Evolutionary conservation across 53 echinoderm and acorn worm genomes (phyloP).

Genomic region (Echinometra lucunter): DNA sequence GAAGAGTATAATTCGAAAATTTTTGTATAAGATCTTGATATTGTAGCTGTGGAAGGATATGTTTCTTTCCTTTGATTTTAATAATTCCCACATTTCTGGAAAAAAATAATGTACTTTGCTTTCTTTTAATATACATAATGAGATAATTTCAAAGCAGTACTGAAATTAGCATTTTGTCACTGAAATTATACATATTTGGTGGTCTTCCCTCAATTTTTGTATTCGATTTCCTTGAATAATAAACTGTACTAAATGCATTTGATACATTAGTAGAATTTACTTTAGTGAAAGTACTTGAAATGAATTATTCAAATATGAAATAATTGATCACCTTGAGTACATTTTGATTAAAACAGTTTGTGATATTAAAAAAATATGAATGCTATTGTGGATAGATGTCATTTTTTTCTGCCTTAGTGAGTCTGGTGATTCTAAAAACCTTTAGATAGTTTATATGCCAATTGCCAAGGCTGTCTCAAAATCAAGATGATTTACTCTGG

Average conservation of each 20-base stretch:
- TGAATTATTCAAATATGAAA: background rate
- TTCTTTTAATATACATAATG: too few species aligned
- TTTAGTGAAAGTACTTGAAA: background rate
- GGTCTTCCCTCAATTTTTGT: background rate
- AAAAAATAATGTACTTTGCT: background rate
- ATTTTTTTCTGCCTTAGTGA: background rate
- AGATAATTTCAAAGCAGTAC: background rate
- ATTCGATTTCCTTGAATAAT: background rate
- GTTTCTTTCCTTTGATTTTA: background rate
- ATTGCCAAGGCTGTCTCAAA: too few species aligned
- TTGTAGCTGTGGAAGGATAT: background rate
- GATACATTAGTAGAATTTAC: background rate
- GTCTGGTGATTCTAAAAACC: too few species aligned
- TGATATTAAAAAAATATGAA: background rate
- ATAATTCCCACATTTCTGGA: background rate
- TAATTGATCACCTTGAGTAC: background rate
- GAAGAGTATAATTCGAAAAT: background rate
- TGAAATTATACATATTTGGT: background rate
- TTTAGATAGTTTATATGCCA: too few species aligned
- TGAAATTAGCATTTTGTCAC: background rate
- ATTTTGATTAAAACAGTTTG: constrained; percentile 1
- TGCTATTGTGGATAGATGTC: background rate
- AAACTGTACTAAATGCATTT: background rate
- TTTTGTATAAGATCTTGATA: background rate
- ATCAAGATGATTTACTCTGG: too few species aligned